Percentiles rank a stretch among this genome's conserved stretches.
Evolutionary conservation across 2,113 vertebrate species (phyloP).

Genomic region (Caretta caretta): DNA sequence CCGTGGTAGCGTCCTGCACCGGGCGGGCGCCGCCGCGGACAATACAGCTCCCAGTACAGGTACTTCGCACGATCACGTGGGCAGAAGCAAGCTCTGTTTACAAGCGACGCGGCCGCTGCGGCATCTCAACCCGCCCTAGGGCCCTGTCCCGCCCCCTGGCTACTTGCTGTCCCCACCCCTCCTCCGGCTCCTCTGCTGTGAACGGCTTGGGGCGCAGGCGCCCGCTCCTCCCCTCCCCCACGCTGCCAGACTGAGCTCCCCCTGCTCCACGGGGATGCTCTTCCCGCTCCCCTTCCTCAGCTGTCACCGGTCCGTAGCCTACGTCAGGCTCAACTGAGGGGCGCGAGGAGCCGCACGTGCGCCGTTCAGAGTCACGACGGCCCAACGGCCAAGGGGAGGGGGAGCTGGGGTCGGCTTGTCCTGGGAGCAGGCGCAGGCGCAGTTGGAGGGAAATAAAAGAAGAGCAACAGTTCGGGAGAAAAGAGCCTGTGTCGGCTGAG

Average conservation of each 20-base stretch:
- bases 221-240: fast-evolving
- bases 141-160: not conserved
- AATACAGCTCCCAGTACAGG: slow-evolving; percentile 2
- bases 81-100: slow-evolving; percentile 85
- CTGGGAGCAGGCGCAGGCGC: not conserved
- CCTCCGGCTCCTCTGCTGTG: not conserved
- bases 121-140: not conserved
- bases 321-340: not conserved
- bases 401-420: not conserved
- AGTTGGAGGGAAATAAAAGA: not conserved
- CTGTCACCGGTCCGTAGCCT: not conserved
- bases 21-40: not conserved
- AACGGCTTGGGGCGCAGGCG: fast-evolving
- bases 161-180: not conserved
- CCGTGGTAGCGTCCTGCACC: not conserved
- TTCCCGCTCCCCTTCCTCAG: fast-evolving
- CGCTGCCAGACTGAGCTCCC: fast-evolving
- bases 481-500: not conserved
- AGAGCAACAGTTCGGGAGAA: not conserved
- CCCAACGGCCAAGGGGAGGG: not conserved
- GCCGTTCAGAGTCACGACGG: not conserved
- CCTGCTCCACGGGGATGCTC: fast-evolving
- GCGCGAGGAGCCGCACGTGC: slow-evolving; percentile 34
- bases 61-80: slow-evolving; percentile 65
- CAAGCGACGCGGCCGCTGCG: slow-evolving; percentile 78